Evolutionary conservation across 2,797 vertebrate genomes (phyloP), one percentile per base, ranked within the genome.

Genomic region (Emys orbicularis): DNA sequence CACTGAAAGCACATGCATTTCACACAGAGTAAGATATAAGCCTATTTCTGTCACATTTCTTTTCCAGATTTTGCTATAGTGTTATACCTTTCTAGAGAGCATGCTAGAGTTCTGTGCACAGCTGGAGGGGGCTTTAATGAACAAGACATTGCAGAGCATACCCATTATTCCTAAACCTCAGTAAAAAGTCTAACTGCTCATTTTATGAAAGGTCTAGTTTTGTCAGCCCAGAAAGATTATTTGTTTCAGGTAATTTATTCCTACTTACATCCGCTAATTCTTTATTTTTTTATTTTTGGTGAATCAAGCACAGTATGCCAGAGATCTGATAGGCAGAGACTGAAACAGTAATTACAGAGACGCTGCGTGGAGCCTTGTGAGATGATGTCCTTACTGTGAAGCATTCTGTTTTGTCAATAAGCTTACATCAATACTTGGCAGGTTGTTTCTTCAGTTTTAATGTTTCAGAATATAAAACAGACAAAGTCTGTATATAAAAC

Each of bases 351-450:
- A 97, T 97, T 97, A 97, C 93, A 87, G 89, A 97, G 87, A 95
- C 93, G 9, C 92, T 76, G 79, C 94, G 84, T 76, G 83, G 86
- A 95, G 93, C 92, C 95, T 81, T 94, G 65, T 85, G 92, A 97
- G 96, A 97, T 92, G 94, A 96, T 96, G 94, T 95, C 89, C 96
- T 97, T 88, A 93, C 97, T 96, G 97, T 94, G 98, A 95, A 96
- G 90, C 90, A 91, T 98, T 98, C 95, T 98, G 96, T 96, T 97
- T 97, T 96, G 97, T 97, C 97, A 97, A 95, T 97, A 97, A 95
- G 95, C 94, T 97, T 96, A 95, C 96, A 98, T 98, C 97, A 96
- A 90, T 97, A 96, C 94, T 97, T 98, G 98, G 97, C 97, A 98
- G 97, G 95, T 95, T 91, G 59, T 96, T 96, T 97, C 96, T 96